Conservation (phyloP, 2,888 invertebrate species). For the Harpagoxenus sublaevis region DNA sequence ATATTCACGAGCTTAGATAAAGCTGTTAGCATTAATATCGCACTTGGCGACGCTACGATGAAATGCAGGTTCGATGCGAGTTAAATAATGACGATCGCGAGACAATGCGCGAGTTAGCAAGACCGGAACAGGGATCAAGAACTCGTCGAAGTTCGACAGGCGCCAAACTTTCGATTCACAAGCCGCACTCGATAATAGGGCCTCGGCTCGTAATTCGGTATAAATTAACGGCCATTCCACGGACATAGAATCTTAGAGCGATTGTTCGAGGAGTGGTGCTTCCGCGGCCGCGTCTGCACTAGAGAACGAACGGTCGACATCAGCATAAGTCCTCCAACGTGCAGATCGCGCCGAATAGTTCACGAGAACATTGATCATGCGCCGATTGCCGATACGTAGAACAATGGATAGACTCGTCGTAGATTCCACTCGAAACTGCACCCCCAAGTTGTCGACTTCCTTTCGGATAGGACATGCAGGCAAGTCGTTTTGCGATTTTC, state of each 20-base stretch:
- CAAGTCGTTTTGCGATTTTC: slow-evolving; percentile 68
- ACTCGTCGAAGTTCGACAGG: slow-evolving; percentile 56
- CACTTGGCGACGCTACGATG: not conserved
- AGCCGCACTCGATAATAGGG: slow-evolving; percentile 51
- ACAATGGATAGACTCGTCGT: slow-evolving; percentile 81
- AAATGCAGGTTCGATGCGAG: slow-evolving; percentile 14
- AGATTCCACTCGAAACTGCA: slow-evolving; percentile 81
- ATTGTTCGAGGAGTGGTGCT: slow-evolving; percentile 73
- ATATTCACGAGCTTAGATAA: not conserved
- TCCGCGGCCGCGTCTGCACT: slow-evolving; percentile 23
- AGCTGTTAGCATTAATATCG: slow-evolving; percentile 59
- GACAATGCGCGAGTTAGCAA: slow-evolving; percentile 52
- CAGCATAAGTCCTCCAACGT: slow-evolving; percentile 73
- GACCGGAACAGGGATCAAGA: slow-evolving; percentile 54
- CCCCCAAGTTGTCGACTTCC: slow-evolving; percentile 74
- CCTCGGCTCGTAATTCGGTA: slow-evolving; percentile 57
- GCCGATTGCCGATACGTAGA: slow-evolving; percentile 75
- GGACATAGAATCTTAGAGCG: slow-evolving; percentile 77
- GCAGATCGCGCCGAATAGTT: slow-evolving; percentile 77
- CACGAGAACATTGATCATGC: slow-evolving; percentile 81
- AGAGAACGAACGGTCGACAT: slow-evolving; percentile 74
- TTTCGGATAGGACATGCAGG: slow-evolving; percentile 53
- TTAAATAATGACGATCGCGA: slow-evolving; percentile 44
- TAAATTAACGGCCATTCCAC: slow-evolving; percentile 77
- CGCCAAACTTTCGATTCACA: slow-evolving; percentile 55